Evolutionary conservation across 2,888 invertebrate genomes (phyloP), one percentile per base, ranked within the genome.

Genomic region (Glyphotaelius pellucidus): DNA sequence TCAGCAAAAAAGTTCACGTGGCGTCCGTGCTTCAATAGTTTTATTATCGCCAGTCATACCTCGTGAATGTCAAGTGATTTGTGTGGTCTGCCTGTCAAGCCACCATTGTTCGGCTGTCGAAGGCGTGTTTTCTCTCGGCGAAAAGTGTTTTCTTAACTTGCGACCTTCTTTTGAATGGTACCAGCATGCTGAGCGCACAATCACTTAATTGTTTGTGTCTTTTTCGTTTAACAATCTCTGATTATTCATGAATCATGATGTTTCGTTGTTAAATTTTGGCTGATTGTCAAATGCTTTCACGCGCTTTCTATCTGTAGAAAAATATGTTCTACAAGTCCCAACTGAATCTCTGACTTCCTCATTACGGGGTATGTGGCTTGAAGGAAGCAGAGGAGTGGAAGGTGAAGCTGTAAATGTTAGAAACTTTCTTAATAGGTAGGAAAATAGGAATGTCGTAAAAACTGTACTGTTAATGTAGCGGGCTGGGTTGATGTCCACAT

Each of bases 11-110:
- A 86, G 85, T 38, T n/a, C 85, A 30, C 25, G 30, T 30, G 85
- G n/a, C 47, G 42, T 85, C 12, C 85, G 15, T 7, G 85, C 19
- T 85, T n/a, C 38, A 86, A 35, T 35, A 15, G 32, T 35, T 83
- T 32, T 81, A 31, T 32, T 85, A n/a, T 85, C 30, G 81, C 85
- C 42, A 86, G 85, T 86, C 85, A 38, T 85, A 38, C 84, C 38
- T 85, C 42, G 35, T 85, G 38, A 85, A 86, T 86, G 30, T 86
- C 85, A 35, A 42, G 30, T 38, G 85, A 86, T 86, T 86, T 86
- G 85, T 86, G 85, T 30, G 47, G 42, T 86, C 85, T 86, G 85
- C 2, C 30, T 42, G 42, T 86, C 42, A 86, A 7, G n/a, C 42
- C 30, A 11, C 85, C 47, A 47, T 86, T 86, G 85, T 86, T 86